These are phyloP conservation scores for Dryococelus australis DNA, from an alignment of 2,888 invertebrate genomes.

Conservation along the genomic window DNA sequence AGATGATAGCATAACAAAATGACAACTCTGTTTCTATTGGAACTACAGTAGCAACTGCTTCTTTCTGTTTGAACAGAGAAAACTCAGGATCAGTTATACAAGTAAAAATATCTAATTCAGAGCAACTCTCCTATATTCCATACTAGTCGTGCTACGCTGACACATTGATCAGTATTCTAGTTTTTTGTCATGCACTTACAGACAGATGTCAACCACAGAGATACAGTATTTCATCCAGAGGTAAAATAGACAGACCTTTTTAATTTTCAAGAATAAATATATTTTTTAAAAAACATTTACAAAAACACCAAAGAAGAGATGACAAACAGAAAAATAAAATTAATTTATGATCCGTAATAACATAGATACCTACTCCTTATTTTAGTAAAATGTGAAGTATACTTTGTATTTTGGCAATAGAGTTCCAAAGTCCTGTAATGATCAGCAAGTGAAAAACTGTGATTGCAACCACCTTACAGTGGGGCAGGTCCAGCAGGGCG, in stretches of 20 bases:
- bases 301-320: not conserved
- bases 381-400: no score
- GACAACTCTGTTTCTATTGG: conserved; percentile 64
- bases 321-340: no score
- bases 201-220: no score
- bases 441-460: no score
- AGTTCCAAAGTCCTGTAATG: no score
- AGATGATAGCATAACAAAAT: conserved; percentile 68
- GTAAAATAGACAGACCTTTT: not conserved
- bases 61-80: conserved; percentile 59
- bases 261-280: not conserved
- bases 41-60: conserved; percentile 66
- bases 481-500: conserved; percentile 43
- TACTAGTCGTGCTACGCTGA: not conserved
- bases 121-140: not conserved
- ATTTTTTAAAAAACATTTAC: not conserved
- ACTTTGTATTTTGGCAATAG: no score
- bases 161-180: no score
- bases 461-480: conserved; percentile 47
- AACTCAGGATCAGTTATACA: not conserved
- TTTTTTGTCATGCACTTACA: no score
- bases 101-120: conserved; percentile 46
- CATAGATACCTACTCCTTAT: no score
- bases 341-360: no score
- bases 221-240: not conserved